These are phyloP conservation scores for Notechis scutatus DNA, from an alignment of 2,113 vertebrate genomes.

Conservation along the genomic window DNA sequence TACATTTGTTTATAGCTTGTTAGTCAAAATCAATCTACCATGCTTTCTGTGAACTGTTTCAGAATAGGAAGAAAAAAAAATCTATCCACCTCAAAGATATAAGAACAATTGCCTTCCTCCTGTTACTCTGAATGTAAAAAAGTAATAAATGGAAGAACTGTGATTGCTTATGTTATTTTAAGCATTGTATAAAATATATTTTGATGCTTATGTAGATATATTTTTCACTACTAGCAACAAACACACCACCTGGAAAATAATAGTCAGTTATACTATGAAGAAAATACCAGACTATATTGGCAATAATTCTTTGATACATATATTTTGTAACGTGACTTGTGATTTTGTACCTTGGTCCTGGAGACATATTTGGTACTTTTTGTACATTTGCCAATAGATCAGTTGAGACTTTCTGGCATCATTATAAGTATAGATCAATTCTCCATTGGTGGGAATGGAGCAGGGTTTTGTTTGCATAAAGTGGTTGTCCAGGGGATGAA, in stretches of 20 bases:
- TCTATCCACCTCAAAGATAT: neutral
- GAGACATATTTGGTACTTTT: conserved; percentile 5
- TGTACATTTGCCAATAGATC: conserved; percentile 11
- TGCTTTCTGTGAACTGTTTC: neutral
- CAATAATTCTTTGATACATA: neutral
- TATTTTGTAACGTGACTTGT: conserved; percentile 1
- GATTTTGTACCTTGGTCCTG: neutral
- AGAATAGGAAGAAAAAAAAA: neutral
- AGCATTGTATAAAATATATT: neutral
- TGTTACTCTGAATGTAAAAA: neutral
- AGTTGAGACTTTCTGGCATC: conserved; percentile 1
- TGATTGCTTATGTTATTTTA: neutral
- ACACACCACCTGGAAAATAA: neutral
- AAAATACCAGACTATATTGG: neutral
- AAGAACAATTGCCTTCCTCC: neutral
- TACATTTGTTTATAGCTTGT: neutral
- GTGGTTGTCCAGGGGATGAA: conserved; percentile 26
- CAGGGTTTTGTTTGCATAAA: conserved; percentile 14
- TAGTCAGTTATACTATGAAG: neutral
- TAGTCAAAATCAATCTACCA: neutral
- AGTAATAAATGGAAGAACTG: neutral
- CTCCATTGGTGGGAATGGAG: neutral
- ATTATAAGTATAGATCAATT: conserved; percentile 15
- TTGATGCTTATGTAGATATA: neutral
- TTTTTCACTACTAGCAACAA: neutral